phyloP scores from a whole-genome alignment of 2,888 invertebrate species.

The Dynastes maya region DNA sequence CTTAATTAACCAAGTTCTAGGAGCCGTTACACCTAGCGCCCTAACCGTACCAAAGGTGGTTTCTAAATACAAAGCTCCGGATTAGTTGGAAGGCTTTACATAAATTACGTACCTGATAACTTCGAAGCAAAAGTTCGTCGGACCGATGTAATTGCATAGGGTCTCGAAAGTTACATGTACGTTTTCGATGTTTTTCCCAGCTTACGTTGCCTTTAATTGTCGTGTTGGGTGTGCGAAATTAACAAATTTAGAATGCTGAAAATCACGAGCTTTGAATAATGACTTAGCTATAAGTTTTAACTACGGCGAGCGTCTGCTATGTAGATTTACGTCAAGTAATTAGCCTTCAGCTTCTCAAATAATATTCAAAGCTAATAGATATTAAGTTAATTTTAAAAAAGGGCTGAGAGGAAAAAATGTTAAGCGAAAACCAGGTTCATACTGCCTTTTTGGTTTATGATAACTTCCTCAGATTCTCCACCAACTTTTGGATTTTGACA shows the following conservation, averaged over 20 bases:
- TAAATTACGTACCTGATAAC: constrained; percentile 45
- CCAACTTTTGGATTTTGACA: too few relatives aligned
- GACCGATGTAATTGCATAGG: constrained; percentile 35
- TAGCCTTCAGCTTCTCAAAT: too few relatives aligned
- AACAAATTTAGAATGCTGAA: not conserved
- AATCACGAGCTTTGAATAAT: not conserved
- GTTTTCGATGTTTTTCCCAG: constrained; percentile 1
- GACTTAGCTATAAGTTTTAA: too few relatives aligned
- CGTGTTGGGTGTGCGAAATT: not conserved
- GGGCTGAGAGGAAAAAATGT: too few relatives aligned
- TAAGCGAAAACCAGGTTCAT: too few relatives aligned
- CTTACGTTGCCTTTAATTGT: not conserved
- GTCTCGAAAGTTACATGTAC: constrained; percentile 5
- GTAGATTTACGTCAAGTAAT: too few relatives aligned
- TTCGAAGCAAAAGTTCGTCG: constrained; percentile 19
- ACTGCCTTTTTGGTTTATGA: too few relatives aligned
- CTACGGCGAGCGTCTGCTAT: too few relatives aligned
- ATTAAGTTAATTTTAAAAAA: too few relatives aligned
- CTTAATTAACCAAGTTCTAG: constrained; percentile 57
- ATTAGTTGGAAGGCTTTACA: constrained; percentile 47
- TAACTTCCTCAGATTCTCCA: too few relatives aligned
- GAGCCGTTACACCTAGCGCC: constrained; percentile 29
- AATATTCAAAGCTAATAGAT: too few relatives aligned
- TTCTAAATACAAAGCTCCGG: constrained; percentile 44
- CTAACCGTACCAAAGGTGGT: constrained; percentile 31